A percentile compares a stretch with the other conserved stretches of the same genome.
Evolutionary conservation across 2,113 vertebrate genomes (phyloP).

Genomic region (Anolis carolinensis): DNA sequence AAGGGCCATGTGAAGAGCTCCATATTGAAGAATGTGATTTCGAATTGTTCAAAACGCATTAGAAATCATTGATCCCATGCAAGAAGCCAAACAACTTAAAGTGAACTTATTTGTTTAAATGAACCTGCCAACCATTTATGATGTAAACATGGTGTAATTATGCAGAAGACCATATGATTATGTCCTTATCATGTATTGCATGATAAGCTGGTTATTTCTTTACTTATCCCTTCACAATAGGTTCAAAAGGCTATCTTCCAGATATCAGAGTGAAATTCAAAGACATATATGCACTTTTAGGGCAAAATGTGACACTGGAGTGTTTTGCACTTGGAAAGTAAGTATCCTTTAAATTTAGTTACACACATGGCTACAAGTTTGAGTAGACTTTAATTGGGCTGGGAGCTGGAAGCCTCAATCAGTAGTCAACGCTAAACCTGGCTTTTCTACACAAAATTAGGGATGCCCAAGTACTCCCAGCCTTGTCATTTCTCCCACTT

Average conservation of each 20-base stretch:
- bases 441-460: neutral
- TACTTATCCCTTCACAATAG: constrained; percentile 70
- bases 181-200: too few species aligned
- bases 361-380: neutral
- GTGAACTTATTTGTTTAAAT: neutral
- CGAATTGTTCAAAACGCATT: neutral
- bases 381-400: neutral
- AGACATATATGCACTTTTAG: constrained; percentile 85
- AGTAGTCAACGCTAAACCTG: neutral
- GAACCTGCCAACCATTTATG: neutral
- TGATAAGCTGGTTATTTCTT: constrained; percentile 7
- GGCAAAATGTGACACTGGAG: constrained; percentile 93
- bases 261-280: constrained; percentile 93
- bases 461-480: neutral
- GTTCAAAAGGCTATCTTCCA: constrained; percentile 90
- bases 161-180: neutral
- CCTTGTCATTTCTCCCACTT: neutral
- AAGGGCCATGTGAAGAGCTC: too few species aligned
- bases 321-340: constrained; percentile 99
- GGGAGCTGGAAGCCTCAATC: neutral
- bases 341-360: constrained; percentile 69
- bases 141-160: neutral
- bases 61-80: neutral
- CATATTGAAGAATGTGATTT: constrained; percentile 8
- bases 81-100: neutral